Evolutionary conservation across 2,113 vertebrate genomes (phyloP).

Genomic region (Atherinomorus stipes): DNA sequence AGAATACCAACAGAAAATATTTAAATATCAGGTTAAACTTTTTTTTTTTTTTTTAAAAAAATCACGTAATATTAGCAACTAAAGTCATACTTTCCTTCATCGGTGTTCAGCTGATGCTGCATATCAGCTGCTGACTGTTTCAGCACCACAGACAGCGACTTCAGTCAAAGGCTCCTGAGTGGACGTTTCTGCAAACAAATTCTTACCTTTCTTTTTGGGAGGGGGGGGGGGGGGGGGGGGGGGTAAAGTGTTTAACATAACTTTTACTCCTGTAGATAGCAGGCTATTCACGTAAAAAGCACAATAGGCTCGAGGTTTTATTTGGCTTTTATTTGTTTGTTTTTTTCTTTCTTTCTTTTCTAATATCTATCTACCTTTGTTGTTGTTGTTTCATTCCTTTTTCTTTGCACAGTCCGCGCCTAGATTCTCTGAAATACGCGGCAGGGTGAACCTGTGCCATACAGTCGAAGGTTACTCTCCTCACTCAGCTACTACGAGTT

Average conservation of each 20-base stretch:
- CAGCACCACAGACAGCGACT: slow-evolving; percentile 79
- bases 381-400: too few species aligned
- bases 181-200: neutral
- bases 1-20: neutral
- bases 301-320: too few species aligned
- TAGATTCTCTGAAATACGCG: neutral
- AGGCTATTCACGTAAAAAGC: too few species aligned
- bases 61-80: neutral
- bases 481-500: slow-evolving; percentile 74
- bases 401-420: neutral
- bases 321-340: neutral
- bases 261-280: too few species aligned
- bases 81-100: slow-evolving; percentile 14
- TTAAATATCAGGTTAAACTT: slow-evolving; percentile 7
- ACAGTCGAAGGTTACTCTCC: slow-evolving; percentile 65
- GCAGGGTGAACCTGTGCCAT: slow-evolving; percentile 52
- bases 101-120: neutral
- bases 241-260: too few species aligned
- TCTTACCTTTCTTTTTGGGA: too few species aligned
- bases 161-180: neutral
- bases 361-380: too few species aligned
- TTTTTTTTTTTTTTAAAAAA: too few species aligned
- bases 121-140: slow-evolving; percentile 31
- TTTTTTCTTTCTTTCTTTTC: neutral
- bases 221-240: too few species aligned